Conservation (phyloP, 2,888 invertebrate genomes). For the Imbricaverruca yamaguchii region DNA sequence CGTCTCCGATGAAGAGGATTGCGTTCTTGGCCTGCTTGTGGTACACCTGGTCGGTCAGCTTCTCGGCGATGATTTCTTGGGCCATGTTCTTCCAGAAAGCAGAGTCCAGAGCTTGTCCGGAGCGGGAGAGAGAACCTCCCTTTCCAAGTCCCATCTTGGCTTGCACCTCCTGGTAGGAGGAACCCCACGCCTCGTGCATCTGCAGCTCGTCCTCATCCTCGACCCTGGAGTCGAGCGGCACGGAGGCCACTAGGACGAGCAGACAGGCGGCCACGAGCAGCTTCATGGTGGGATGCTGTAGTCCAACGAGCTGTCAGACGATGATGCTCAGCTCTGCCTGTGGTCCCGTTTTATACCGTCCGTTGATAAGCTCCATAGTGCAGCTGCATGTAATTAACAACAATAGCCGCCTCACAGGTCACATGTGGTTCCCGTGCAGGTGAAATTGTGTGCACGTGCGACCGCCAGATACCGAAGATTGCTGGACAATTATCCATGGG, state of each 20-base stretch:
- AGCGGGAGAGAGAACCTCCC: not conserved
- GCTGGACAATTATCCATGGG: too few species aligned
- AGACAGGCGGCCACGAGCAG: not conserved
- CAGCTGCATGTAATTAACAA: not conserved
- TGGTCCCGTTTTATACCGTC: not conserved
- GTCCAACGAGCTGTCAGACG: not conserved
- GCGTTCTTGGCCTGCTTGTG: not conserved
- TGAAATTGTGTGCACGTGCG: not conserved
- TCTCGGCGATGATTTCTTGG: not conserved
- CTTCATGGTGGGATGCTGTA: not conserved
- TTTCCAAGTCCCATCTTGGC: not conserved
- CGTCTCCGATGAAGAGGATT: conserved; percentile 4
- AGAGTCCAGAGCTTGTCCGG: not conserved
- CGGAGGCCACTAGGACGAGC: not conserved
- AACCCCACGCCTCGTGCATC: not conserved
- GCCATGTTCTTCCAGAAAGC: not conserved
- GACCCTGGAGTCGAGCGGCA: conserved; percentile 1
- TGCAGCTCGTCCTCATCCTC: not conserved
- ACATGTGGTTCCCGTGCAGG: not conserved
- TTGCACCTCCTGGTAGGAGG: not conserved
- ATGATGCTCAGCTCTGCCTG: too few species aligned
- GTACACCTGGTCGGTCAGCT: not conserved
- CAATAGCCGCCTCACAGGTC: not conserved
- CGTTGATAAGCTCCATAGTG: not conserved
- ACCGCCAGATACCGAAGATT: too few species aligned